Evolutionary conservation across 2,888 invertebrate genomes (phyloP).

Genomic region (Dorcus hopei): DNA sequence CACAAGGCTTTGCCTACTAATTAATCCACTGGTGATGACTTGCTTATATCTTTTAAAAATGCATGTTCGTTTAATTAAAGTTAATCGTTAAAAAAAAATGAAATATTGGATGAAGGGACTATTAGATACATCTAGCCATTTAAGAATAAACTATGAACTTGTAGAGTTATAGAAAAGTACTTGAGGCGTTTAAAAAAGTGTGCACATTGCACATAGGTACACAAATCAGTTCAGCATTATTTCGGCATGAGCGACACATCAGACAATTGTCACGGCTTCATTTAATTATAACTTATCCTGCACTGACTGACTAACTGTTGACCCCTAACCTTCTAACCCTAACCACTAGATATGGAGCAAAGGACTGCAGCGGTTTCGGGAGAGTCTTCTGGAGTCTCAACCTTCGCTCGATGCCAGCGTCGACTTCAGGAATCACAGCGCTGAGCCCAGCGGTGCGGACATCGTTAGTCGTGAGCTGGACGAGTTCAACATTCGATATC

Average conservation of each 20-base stretch:
- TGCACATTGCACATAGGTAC: not conserved
- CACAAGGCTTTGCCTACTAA: not conserved
- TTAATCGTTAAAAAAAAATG: too few species aligned
- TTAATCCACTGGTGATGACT: not conserved
- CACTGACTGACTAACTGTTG: slow-evolving; percentile 51
- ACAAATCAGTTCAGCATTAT: not conserved
- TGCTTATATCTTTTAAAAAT: not conserved
- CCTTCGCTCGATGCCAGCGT: slow-evolving; percentile 68
- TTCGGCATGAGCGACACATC: not conserved
- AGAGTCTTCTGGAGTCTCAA: slow-evolving; percentile 77
- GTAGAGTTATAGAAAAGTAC: too few species aligned
- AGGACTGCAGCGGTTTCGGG: slow-evolving; percentile 79
- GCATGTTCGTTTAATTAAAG: not conserved
- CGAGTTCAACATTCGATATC: slow-evolving; percentile 75
- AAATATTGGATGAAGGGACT: too few species aligned
- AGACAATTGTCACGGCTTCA: slow-evolving; percentile 1
- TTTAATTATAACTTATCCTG: slow-evolving; percentile 22
- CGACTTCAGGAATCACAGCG: slow-evolving; percentile 41
- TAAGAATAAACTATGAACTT: not conserved
- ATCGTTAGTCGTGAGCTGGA: slow-evolving; percentile 75
- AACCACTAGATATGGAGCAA: slow-evolving; percentile 77
- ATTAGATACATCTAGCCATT: slow-evolving; percentile 4
- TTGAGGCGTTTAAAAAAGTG: too few species aligned
- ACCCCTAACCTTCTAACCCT: slow-evolving; percentile 55
- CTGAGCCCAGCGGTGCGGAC: slow-evolving; percentile 61